Evolutionary conservation across 2,888 invertebrate genomes (phyloP).

Genomic region (Drosophila bunnanda): DNA sequence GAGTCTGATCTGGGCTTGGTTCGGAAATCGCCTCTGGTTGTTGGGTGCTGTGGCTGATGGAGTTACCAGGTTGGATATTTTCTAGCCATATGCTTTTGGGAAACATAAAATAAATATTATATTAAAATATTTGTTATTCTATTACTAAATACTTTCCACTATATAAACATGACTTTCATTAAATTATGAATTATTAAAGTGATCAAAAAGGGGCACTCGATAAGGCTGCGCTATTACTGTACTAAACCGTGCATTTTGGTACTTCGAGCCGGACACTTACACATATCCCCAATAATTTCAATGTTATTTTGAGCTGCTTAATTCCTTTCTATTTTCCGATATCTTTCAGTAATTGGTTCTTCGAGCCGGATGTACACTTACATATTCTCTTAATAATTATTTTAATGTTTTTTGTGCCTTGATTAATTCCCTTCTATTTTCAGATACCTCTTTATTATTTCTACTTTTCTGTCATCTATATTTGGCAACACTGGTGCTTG

Average conservation of each 20-base stretch:
- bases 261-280: too few species aligned
- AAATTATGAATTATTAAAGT: too few species aligned
- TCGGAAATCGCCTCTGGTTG: conserved; percentile 60
- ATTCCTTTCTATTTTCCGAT: background rate
- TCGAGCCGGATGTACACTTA: background rate
- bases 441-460: background rate
- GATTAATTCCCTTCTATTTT: background rate
- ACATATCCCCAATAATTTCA: too few species aligned
- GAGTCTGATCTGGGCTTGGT: conserved; percentile 39
- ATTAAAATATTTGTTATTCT: background rate
- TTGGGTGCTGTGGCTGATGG: conserved; percentile 32
- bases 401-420: background rate
- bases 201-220: too few species aligned
- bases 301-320: too few species aligned
- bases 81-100: background rate
- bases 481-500: conserved; percentile 17
- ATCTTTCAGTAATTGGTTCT: background rate
- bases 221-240: too few species aligned
- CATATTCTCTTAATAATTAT: background rate
- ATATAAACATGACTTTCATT: background rate
- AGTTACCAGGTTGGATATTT: conserved; percentile 7
- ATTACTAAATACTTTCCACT: background rate
- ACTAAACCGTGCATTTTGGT: background rate
- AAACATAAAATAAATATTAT: too few species aligned
- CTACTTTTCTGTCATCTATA: background rate